Evolutionary conservation across 30 jellyfish, hydroid and myxozoan genomes (phyloP), one percentile per base, ranked within the genome.

Genomic region (Chrysaora quinquecirrha): DNA sequence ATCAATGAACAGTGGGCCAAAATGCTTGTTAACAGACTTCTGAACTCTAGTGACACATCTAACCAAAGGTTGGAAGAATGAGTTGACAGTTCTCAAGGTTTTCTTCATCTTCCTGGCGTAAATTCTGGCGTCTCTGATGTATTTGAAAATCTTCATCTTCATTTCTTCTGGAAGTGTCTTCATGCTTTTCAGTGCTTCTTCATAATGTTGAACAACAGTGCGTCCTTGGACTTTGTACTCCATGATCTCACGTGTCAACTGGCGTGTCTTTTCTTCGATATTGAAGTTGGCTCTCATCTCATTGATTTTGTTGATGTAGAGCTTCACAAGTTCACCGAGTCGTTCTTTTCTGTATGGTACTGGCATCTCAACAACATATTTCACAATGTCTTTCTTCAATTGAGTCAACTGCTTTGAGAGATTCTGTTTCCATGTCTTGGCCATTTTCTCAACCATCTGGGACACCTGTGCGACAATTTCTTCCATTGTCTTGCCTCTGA

Each of bases 401-500:
- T 73, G 47, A 4, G n/a, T 31, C 32, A 85, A 31, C 65, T 87
- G 43, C 48, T 66, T 78, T 7, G 82, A 25, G 50, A 80, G 70
- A 12, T 82, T 80, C 71, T 73, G 60, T 70, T 43, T 70, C 85
- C 85, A 73, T 22, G 89, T 23, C 69, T 63, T 34, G 46, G 90
- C 78, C 32, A 52, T 24, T 74, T 74, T 76, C 63, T 85, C 77
- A n/a, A 65, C 54, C 80, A 64, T 60, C 35, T 30, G 16, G 30
- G 18, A 23, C 12, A 71, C 85, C 27, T 71, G 67, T 32, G 73
- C 27, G 14, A 95, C 95, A 29, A 87, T 61, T 52, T 86, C 97
- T 46, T 95, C 96, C 88, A 88, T 83, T 3, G 99, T 77, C 91
- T 87, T 88, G 21, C 96, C 97, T 30, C 97, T 88, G 72, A 95